Evolutionary conservation across 2,113 vertebrate genomes (phyloP).

Genomic region (Lophotis ruficrista): DNA sequence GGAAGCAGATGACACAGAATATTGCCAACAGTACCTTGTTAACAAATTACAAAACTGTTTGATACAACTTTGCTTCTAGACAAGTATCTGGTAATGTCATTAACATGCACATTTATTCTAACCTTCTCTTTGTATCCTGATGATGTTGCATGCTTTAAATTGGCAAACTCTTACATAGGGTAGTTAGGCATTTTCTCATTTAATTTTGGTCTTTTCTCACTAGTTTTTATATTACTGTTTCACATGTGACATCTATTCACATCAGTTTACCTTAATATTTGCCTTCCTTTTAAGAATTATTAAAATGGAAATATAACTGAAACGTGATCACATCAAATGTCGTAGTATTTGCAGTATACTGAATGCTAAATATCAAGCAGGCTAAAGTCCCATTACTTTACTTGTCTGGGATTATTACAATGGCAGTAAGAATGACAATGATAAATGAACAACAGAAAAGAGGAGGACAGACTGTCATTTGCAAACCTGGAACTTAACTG

Average conservation of each 20-base stretch:
- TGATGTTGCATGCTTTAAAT: neutral
- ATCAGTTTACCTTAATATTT: neutral
- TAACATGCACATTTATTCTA: neutral
- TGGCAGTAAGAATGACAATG: neutral
- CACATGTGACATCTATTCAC: neutral
- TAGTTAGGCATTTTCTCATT: neutral
- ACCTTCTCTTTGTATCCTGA: neutral
- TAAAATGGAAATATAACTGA: neutral
- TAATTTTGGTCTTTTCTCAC: neutral
- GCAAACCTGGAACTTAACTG: neutral
- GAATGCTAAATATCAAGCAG: neutral
- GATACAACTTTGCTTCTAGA: neutral
- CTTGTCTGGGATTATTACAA: neutral
- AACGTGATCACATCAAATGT: neutral
- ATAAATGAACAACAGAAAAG: constrained; percentile 17
- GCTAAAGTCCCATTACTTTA: neutral
- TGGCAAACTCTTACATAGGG: neutral
- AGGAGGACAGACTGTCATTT: neutral
- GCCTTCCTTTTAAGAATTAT: neutral
- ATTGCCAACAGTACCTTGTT: neutral
- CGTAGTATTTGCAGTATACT: neutral
- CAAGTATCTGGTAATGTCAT: neutral
- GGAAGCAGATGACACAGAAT: neutral
- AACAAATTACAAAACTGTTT: neutral
- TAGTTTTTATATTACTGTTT: neutral